These are phyloP conservation scores for Diaphora mendica DNA, from an alignment of 2,888 invertebrate species.

Conservation along the genomic window DNA sequence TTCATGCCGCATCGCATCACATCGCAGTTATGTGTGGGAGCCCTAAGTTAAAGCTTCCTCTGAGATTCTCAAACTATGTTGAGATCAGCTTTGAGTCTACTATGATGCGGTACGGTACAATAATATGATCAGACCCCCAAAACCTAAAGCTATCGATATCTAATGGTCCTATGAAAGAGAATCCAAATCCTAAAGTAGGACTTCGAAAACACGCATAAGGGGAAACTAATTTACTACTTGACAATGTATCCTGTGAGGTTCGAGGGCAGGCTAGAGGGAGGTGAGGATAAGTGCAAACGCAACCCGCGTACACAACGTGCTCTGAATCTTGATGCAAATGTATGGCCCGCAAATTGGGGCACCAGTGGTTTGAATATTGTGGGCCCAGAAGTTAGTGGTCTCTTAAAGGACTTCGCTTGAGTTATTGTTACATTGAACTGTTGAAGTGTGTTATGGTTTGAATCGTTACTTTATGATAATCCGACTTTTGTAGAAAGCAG, in stretches of 20 bases:
- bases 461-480: not conserved
- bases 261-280: slow-evolving; percentile 23
- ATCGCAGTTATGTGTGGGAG: too few relatives aligned
- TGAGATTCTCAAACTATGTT: too few relatives aligned
- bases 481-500: not conserved
- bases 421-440: not conserved
- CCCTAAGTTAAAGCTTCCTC: too few relatives aligned
- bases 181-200: slow-evolving; percentile 14
- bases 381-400: not conserved
- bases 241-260: slow-evolving; percentile 49
- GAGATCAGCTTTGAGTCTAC: too few relatives aligned
- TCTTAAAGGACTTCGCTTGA: not conserved
- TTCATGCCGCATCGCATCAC: too few relatives aligned
- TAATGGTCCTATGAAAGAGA: not conserved
- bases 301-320: slow-evolving; percentile 40
- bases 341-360: slow-evolving; percentile 21
- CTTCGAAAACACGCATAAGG: slow-evolving; percentile 32
- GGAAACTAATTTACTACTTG: slow-evolving; percentile 53
- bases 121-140: too few relatives aligned
- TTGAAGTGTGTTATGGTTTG: not conserved
- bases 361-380: slow-evolving; percentile 14
- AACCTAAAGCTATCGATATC: not conserved
- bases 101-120: too few relatives aligned
- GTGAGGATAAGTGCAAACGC: slow-evolving; percentile 46
- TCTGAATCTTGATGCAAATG: slow-evolving; percentile 19